Base-by-base conservation (phyloP, 2,113 vertebrate species). In the Sinocyclocheilus anophthalmus region DNA sequence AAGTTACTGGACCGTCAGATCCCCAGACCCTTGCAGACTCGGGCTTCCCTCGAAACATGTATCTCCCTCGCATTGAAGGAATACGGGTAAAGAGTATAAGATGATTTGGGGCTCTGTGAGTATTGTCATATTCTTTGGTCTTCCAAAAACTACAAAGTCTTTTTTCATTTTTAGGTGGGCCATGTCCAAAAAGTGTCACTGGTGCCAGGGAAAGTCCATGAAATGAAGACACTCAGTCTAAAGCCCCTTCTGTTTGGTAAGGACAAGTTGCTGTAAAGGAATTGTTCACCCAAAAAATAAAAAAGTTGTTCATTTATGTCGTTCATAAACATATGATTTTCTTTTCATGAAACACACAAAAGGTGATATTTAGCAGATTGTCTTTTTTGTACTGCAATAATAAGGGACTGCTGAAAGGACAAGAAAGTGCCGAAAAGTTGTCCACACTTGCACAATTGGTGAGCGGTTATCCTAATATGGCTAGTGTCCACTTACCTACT, bases 211-310 rank as follows among this genome's bases (percentile, higher is more conserved):
- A 95, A 94, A 93, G 91, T 94, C 75, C 97, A 97, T 72, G 91
- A 95, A 89, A 95, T 98, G 95, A 94, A 95, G 89, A 99, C 98
- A 45, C 95, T 99, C 85, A 99, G 98, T 93, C 90, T 99, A 89
- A 99, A 99, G 90, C 98, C 97, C 6, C 94, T 98, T 63, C 95
- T 99, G 77, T 99, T 99, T 87, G 98, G 97, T 99, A 93, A 97
- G 96, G 70, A 84, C 42, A 37, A 13, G 18, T 69, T 30, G 11
- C 22, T 87, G 1, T 5, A 69, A 30, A 37, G 3, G 65, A 73
- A 70, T 5, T n/a, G 39, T 73, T 77, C 12, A 45, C 24, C 48
- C 1, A 33, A 76, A 76, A 24, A 76, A 1, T 42, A 9, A 42
- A 59, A 61, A n/a, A 5, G 4, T 33, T 33, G 30, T 33, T 39